These are phyloP conservation scores for Caenorhabditis afra DNA, from an alignment of 2,888 invertebrate species.

Conservation along the genomic window DNA sequence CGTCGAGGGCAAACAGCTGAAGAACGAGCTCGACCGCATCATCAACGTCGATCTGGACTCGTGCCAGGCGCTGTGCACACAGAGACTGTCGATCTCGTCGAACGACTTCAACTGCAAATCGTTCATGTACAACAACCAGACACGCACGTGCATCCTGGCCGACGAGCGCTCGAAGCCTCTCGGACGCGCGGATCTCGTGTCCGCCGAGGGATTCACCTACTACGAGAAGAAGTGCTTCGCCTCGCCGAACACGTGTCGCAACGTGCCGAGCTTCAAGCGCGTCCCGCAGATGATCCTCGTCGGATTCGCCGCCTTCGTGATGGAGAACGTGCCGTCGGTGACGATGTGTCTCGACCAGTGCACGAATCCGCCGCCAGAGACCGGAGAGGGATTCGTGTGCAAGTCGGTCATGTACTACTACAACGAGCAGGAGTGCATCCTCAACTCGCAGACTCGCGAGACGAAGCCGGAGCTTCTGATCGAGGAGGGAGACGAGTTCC, in stretches of 20 bases:
- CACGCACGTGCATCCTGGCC: slow-evolving; percentile 77
- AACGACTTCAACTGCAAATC: slow-evolving; percentile 81
- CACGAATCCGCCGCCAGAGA: slow-evolving; percentile 80
- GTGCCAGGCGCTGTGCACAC: slow-evolving; percentile 79
- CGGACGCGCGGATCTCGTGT: slow-evolving; percentile 75
- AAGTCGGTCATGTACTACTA: slow-evolving; percentile 81
- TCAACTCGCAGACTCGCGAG: slow-evolving; percentile 79
- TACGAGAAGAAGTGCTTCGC: slow-evolving; percentile 81
- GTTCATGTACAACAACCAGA: slow-evolving; percentile 80
- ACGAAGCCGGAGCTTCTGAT: slow-evolving; percentile 80
- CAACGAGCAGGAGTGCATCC: slow-evolving; percentile 80
- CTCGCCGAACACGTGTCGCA: slow-evolving; percentile 79
- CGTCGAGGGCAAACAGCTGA: slow-evolving; percentile 77
- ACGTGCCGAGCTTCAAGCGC: slow-evolving; percentile 78
- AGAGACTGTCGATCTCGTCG: slow-evolving; percentile 74
- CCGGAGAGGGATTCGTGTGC: slow-evolving; percentile 79
- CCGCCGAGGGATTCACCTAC: slow-evolving; percentile 77
- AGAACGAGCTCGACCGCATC: slow-evolving; percentile 77
- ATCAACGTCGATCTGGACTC: slow-evolving; percentile 75
- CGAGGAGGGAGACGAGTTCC: slow-evolving; percentile 77
- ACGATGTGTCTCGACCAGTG: slow-evolving; percentile 80
- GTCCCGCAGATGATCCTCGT: slow-evolving; percentile 80
- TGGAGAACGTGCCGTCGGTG: slow-evolving; percentile 80
- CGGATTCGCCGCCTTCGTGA: slow-evolving; percentile 80
- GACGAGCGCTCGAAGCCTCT: slow-evolving; percentile 80